Conservation (phyloP, 2,888 invertebrate species). For the Andrena camellia region DNA sequence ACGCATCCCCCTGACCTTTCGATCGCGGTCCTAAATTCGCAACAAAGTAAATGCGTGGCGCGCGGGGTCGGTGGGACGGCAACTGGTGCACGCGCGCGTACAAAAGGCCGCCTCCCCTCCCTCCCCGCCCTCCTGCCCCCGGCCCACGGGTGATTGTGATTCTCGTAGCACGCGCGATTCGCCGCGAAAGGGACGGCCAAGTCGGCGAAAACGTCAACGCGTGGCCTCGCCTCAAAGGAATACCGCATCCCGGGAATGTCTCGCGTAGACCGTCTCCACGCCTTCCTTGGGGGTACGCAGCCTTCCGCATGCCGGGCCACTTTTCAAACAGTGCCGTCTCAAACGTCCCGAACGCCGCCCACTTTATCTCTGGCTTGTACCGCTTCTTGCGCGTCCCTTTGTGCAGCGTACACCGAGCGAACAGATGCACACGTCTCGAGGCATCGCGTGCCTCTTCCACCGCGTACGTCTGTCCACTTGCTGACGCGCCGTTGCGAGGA, state of each 20-base stretch:
- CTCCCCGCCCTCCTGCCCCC: no score
- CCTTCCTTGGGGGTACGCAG: constrained; percentile 48
- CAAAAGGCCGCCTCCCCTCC: constrained; percentile 19
- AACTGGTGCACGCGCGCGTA: constrained; percentile 32
- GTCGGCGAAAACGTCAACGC: constrained; percentile 61
- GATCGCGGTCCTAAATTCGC: constrained; percentile 20
- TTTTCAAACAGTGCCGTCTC: constrained; percentile 61
- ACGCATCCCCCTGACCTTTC: constrained; percentile 27
- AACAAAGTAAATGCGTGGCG: constrained; percentile 22
- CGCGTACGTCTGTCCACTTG: not conserved
- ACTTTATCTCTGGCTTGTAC: constrained; percentile 40
- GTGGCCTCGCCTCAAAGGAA: constrained; percentile 70
- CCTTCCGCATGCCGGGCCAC: constrained; percentile 67
- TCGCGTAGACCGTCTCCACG: constrained; percentile 47
- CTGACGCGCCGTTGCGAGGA: not conserved
- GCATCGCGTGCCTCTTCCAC: not conserved
- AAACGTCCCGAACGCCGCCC: constrained; percentile 41
- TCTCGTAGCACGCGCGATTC: constrained; percentile 51
- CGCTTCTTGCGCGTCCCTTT: constrained; percentile 31
- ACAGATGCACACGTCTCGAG: not conserved
- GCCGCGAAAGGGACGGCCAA: constrained; percentile 62
- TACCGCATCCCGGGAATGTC: constrained; percentile 67
- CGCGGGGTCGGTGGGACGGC: constrained; percentile 23
- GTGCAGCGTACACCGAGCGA: constrained; percentile 13
- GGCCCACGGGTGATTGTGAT: constrained; percentile 39